Evolutionary conservation across 2,888 invertebrate genomes (phyloP), one percentile per base, ranked within the genome.

Genomic region (Meteorus cinctellus): DNA sequence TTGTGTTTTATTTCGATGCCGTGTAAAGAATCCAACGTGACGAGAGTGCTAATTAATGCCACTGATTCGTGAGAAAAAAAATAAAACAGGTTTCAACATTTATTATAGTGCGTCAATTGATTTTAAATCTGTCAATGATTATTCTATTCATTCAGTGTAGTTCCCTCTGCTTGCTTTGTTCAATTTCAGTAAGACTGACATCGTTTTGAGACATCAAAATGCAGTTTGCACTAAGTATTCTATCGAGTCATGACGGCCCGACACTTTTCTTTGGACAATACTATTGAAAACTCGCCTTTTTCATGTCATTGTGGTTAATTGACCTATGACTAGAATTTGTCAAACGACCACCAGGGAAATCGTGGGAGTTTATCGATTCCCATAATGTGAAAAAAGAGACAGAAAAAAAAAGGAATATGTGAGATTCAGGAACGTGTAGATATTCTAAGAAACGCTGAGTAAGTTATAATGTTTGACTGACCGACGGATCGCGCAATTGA

Each of bases 51-150:
- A 77, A 79, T 78, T 63, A 14, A 34, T 24, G 45, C 36, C 66
- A 75, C 78, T 79, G 75, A 81, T 79, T 79, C 82, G 84, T 80
- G 80, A 81, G 82, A 84, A 80, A 83, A 84, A 65, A 70, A 16
- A 8, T n/a, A 16, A 1, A 55, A 55, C n/a, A 24, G 6, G 6
- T 19, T 6, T n/a, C n/a, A 55, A 19, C 19, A 55, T 19, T 14
- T n/a, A 27, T 16, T n/a, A 6, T 4, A 31, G n/a, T 31, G 14
- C 31, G 62, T 62, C 62, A 10, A 1, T 8, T 62, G 31, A 62
- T 62, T 62, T 62, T 4, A 16, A 31, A 29, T 29, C n/a, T 29
- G 12, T 29, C 1, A 62, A 29, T 62, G 31, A 62, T 62, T 19
- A 55, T 55, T 55, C 24, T 19, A 31, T 31, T 16, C 62, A 31